These are phyloP conservation scores for Amblyjoppa proteus DNA, from an alignment of 2,888 invertebrate species.

Conservation along the genomic window DNA sequence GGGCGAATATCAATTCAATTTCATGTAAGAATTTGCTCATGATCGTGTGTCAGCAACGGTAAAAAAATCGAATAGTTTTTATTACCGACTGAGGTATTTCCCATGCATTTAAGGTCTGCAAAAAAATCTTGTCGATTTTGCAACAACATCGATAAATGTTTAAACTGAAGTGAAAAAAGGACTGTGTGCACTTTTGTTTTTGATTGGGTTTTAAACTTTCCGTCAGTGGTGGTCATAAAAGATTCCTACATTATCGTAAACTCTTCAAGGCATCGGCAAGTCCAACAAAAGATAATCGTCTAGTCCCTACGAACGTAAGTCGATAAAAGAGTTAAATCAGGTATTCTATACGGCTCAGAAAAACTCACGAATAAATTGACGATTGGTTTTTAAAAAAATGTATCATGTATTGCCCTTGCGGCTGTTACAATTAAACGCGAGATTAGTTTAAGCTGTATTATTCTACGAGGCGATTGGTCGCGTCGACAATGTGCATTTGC, in stretches of 20 bases:
- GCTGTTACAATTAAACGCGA: slow-evolving; percentile 49
- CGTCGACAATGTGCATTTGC: slow-evolving; percentile 25
- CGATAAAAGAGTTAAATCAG: not conserved
- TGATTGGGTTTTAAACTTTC: not conserved
- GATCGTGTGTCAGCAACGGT: not conserved
- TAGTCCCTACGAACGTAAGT: not conserved
- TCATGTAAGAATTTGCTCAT: too few species aligned
- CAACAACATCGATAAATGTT: not conserved
- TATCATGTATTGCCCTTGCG: slow-evolving; percentile 57
- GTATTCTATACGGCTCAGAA: not conserved
- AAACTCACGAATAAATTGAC: not conserved
- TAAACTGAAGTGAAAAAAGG: not conserved
- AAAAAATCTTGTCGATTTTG: not conserved
- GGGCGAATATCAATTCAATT: too few species aligned
- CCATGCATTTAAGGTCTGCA: too few species aligned
- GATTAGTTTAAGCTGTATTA: slow-evolving; percentile 44
- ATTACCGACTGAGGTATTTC: too few species aligned
- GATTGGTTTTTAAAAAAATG: slow-evolving; percentile 50
- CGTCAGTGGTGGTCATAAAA: not conserved
- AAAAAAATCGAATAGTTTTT: not conserved
- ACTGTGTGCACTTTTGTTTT: not conserved
- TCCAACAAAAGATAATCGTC: not conserved
- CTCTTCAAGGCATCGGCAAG: not conserved
- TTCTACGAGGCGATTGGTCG: slow-evolving; percentile 34
- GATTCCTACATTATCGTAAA: not conserved